A percentile compares a stretch with the other conserved stretches of the same genome.
Conservation (phyloP, 2,113 vertebrate species). For the Amphiprion percula region DNA sequence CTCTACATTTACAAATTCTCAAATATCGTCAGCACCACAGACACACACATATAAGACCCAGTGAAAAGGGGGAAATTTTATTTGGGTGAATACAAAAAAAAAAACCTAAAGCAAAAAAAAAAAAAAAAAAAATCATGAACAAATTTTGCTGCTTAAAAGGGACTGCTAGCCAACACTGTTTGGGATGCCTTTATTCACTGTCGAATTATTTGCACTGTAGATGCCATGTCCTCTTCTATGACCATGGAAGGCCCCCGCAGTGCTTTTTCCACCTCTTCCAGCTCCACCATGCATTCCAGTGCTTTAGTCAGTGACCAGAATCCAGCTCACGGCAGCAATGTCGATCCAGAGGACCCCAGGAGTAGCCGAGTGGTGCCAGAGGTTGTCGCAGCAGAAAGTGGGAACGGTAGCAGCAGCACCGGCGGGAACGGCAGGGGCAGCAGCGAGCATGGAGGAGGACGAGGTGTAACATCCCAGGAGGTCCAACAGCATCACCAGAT, state of each 20-base stretch:
- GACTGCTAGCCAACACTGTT: conserved; percentile 92
- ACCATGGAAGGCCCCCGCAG: conserved; percentile 98
- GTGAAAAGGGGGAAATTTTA: conserved; percentile 53
- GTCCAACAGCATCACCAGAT: conserved; percentile 89
- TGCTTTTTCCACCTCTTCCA: conserved; percentile 98
- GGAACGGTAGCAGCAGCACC: conserved; percentile 43
- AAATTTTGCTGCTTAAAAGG: conserved; percentile 87
- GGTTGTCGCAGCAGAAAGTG: conserved; percentile 62
- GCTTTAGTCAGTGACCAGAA: conserved; percentile 93
- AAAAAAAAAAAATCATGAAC: conserved; percentile 60
- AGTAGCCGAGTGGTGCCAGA: conserved; percentile 85
- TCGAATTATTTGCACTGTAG: conserved; percentile 96
- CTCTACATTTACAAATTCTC: conserved; percentile 24
- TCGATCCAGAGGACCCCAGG: conserved; percentile 87
- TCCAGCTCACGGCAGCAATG: conserved; percentile 89
- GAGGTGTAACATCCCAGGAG: conserved; percentile 85
- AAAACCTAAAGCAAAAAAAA: conserved; percentile 42
- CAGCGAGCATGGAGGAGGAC: conserved; percentile 68
- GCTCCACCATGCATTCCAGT: conserved; percentile 92
- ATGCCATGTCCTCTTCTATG: conserved; percentile 97
- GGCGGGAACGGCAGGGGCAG: conserved; percentile 48
- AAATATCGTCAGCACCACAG: conserved; percentile 26
- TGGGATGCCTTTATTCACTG: conserved; percentile 90
- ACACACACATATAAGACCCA: conserved; percentile 54
- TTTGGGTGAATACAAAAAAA: conserved; percentile 59